Base-by-base conservation (phyloP, 2,797 vertebrate species). In the Acipenser transmontanus region DNA sequence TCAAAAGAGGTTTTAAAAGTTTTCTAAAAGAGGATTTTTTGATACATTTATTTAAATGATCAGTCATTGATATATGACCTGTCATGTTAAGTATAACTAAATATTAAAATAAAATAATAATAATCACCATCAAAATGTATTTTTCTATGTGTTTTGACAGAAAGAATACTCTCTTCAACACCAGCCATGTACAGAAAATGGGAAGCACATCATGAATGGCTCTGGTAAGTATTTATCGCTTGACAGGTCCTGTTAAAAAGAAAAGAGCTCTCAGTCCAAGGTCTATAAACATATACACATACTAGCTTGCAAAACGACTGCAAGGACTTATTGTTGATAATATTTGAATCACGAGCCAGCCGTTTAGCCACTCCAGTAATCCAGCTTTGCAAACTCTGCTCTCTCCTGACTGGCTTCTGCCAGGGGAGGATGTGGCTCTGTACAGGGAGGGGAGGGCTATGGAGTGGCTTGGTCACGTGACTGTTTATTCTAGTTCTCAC, bases 141-240 rank as follows among this genome's bases (percentile, higher is more conserved):
- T 34, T 52, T 2, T 48, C 17, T 47, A 8, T 10, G 67, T 7
- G 70, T 65, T 11, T 77, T 78, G 76, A 71, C 84, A 96, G 95
- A 95, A 93, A 82, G 84, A 87, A 69, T 93, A 94, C 77, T 92
- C 81, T 73, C 80, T 93, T 47, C 81, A 78, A 67, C 71, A 87
- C 75, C 85, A 84, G 70, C 80, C 82, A 73, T 76, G 74, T 0
- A 77, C 71, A 68, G 88, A 84, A 78, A 89, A 85, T 1, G 74
- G 85, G 76, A 92, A 87, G 66, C 84, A 86, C 8, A 62, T 67
- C 62, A 73, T 79, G 57, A 74, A 85, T 7, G 67, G 78, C 65
- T 72, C 75, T 68, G 91, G 94, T 96, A 72, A 88, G 92, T 87
- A 61, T 47, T 8, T 62, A 34, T 34, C 34, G 34, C 34, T 34